A percentile compares a stretch with the other conserved stretches of the same genome.
phyloP scores from a whole-genome alignment of 2,797 vertebrate species.

The Eidolon dupreanum region DNA sequence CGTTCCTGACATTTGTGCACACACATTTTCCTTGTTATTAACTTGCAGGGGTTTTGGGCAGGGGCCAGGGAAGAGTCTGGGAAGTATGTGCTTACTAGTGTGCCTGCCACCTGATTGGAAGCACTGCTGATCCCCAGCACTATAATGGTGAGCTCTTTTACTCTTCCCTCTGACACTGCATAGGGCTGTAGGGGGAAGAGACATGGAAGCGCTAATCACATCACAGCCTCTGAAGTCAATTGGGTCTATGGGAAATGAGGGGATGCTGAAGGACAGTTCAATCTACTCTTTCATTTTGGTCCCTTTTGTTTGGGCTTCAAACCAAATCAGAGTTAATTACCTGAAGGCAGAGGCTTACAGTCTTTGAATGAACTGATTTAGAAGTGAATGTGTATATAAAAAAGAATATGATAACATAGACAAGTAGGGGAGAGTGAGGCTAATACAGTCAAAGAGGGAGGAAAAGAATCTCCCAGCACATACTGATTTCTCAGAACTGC shows the following conservation, averaged over 20 bases:
- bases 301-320: constrained; percentile 8
- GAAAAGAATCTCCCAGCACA: neutral
- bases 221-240: neutral
- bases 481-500: constrained; percentile 52
- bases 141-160: neutral
- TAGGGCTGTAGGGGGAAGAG: neutral
- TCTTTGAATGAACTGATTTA: constrained; percentile 27
- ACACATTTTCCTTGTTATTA: constrained; percentile 49
- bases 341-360: neutral
- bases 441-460: neutral
- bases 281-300: neutral
- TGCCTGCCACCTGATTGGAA: neutral
- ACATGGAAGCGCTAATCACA: neutral
- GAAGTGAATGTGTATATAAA: neutral
- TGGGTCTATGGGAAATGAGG: neutral
- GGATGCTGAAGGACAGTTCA: neutral
- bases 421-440: neutral
- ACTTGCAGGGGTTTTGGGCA: constrained; percentile 30
- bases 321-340: neutral
- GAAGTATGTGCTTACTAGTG: constrained; percentile 19
- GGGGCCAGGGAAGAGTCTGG: neutral
- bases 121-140: neutral
- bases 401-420: neutral
- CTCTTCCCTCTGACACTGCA: neutral
- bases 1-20: neutral